These are phyloP conservation scores for Rhombomys opimus DNA, from an alignment of 2,113 vertebrate genomes.

Conservation along the genomic window DNA sequence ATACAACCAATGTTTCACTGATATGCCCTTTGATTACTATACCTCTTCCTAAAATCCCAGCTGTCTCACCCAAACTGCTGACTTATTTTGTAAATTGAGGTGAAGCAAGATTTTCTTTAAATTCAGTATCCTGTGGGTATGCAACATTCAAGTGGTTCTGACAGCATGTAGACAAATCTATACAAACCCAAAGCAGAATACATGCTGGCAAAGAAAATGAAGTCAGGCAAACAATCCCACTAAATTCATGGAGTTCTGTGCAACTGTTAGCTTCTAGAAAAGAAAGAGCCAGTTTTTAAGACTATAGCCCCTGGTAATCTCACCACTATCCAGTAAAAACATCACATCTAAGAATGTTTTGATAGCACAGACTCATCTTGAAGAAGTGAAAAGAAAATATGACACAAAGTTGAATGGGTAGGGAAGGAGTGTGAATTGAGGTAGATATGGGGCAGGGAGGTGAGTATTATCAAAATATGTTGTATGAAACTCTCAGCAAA, in stretches of 20 bases:
- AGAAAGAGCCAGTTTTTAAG: background rate
- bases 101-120: slow-evolving; percentile 26
- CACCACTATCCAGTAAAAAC: background rate
- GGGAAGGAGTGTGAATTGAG: background rate
- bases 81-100: background rate
- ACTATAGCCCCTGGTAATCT: background rate
- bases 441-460: background rate
- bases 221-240: background rate
- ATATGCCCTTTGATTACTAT: background rate
- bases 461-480: background rate
- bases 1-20: background rate
- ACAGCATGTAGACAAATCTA: background rate
- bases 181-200: background rate
- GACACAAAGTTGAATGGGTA: background rate
- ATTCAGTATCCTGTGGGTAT: background rate
- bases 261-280: background rate
- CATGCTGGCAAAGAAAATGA: background rate
- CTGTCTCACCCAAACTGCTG: background rate
- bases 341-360: background rate
- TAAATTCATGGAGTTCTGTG: background rate
- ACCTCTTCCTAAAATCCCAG: background rate
- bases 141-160: background rate
- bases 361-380: background rate
- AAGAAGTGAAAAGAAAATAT: background rate
- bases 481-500: background rate